Evolutionary conservation across 2,797 vertebrate species (phyloP), one percentile per base, ranked within the genome.

Genomic region (Danio kyathit): DNA sequence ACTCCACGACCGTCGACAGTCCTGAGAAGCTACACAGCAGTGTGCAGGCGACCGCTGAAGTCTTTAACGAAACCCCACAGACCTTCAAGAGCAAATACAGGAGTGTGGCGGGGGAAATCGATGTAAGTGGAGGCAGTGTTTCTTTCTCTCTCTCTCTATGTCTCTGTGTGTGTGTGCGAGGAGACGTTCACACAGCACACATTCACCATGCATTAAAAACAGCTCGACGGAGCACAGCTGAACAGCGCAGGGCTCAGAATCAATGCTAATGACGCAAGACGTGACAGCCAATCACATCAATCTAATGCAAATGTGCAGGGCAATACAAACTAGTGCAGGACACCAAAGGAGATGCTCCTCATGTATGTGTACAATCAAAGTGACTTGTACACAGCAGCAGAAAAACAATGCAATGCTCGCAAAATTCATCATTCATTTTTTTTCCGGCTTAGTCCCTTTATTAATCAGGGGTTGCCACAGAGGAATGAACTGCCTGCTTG

Each of bases 71-170:
- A 88, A 92, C 93, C 86, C 40, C 95, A 69, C 93, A 94, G 84
- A 91, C 95, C 82, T 97, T 96, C 2, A 95, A 98, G 87, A 88
- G 95, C 59, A 96, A 96, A 92, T 96, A 93, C 91, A 93, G 94
- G 85, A 91, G 93, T 86, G 92, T 95, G 83, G 96, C 94, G 79
- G 93, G 93, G 0, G 95, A 93, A 11, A 91, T 95, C 86, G 97
- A 99, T 94, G 97, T 97, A 92, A 94, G 91, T 74, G 61, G 41
- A 5, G n/a, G 16, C 56, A n/a, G 54, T 51, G 9, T 19, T 38
- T 54, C 29, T 57, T 17, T 83, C 10, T 54, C 21, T 44, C 11
- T 74, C 19, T 41, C 41, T 13, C 16, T 76, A 11, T 6, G 6
- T 17, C 11, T 48, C 10, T 9, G 43, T 64, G 4, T 79, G 56